Base-by-base conservation (phyloP, 2,113 vertebrate species). In the Ochotona princeps region DNA sequence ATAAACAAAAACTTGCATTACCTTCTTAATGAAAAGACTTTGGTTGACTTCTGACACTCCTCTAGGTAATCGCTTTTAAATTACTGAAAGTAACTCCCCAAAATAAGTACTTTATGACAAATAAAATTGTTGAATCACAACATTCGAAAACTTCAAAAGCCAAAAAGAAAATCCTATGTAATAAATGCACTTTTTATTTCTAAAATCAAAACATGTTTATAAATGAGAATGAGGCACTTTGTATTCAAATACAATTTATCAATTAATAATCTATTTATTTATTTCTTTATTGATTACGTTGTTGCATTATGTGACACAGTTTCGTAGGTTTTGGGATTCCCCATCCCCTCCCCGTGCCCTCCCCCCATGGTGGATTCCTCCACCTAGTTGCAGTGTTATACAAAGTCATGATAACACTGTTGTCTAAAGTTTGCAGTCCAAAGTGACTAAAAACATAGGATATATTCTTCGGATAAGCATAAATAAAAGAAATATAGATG, bases 191-290 rank as follows among this genome's bases (percentile, higher is more conserved):
- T 21, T 65, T 4, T 65, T 4, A 75, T 72, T 44, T 69, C 20
- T 57, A 60, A 65, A 89, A 57, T 86, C 54, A 93, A 15, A 90
- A 26, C 20, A 83, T 0, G 57, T 25, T 54, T 75, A 82, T 18
- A 63, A 1, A 14, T 25, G 67, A 84, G 9, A 80, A 84, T 92
- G 21, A 91, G 38, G 7, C 1, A 73, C 21, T 87, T 73, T 26
- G 3, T 9, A 76, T 26, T 90, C 23, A 35, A 60, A 83, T 57
- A 83, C 20, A 38, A 60, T 65, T 47, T 80, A 47, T 67, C 6
- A 54, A 74, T 92, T 93, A 92, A 13, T 82, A 94, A 84, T 83
- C n/a, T n/a, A n/a, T n/a, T n/a, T n/a, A n/a, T n/a, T n/a, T n/a
- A n/a, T n/a, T n/a, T n/a, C n/a, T n/a, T n/a, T n/a, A n/a, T n/a